Evolutionary conservation across 2,797 vertebrate genomes (phyloP), one percentile per base, ranked within the genome.

Genomic region (Rhyacichthys aspro): DNA sequence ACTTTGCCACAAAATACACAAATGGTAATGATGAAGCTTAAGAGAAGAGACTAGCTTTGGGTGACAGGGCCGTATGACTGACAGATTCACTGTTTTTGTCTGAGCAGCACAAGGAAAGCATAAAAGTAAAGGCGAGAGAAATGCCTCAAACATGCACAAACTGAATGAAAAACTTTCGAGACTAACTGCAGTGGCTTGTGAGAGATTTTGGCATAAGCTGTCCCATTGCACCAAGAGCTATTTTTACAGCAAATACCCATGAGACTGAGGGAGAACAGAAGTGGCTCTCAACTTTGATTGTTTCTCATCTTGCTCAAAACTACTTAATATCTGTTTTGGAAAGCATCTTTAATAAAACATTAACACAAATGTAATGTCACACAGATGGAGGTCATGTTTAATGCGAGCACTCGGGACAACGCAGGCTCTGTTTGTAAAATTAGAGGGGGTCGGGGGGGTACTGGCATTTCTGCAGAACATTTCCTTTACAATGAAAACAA

Each of bases 401-500:
- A 83, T 47, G 59, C 76, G 72, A 74, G 67, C 59, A 73, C 73
- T 60, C 55, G 64, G 63, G 67, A 85, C 75, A 83, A 80, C 68
- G 9, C 47, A 71, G 57, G 62, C 68, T 72, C 68, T 72, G 81
- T 75, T 52, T 74, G 56, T 69, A 74, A 79, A 81, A 75, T 44
- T 45, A 48, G 36, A 55, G 34, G 41, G 43, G 43, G 49, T 45
- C 28, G 15, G 55, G 72, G 68, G 66, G 71, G 49, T 59, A 70
- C 76, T 90, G 84, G 84, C 88, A 90, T 91, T 91, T 91, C 86
- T 74, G 79, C 86, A 86, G 87, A 92, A 91, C 89, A 91, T 93
- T 94, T 93, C 90, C 89, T 93, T 92, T 92, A 93, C 91, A 94
- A 93, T 93, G 89, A 93, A 91, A 92, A 92, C 91, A 92, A 91